Evolutionary conservation across 2,888 invertebrate species (phyloP), one percentile per base, ranked within the genome.

Genomic region (Meiosimyza platycephala): DNA sequence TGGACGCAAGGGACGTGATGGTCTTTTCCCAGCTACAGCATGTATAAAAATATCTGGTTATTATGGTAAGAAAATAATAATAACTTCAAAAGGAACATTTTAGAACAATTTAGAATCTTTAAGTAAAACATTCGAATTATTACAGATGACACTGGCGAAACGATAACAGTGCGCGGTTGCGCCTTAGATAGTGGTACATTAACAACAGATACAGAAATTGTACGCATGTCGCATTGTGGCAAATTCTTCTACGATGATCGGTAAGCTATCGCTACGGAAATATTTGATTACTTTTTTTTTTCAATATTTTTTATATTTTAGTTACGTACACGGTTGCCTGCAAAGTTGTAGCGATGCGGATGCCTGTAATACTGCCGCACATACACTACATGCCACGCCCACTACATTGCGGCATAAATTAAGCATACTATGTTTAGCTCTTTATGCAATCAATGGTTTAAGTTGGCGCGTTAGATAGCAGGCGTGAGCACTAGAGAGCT

Each of bases 181-280:
- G 98, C 97, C 1, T 89, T 98, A 80, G 98, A 98, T 89, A 97
- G 97, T 78, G 98, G 98, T 2, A 96, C 97, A 0, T 91, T 95
- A 65, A 98, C 97, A 71, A 96, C 97, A 0, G 98, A 98, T 88
- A 98, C 98, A 0, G 98, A 98, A 89, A 93, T 98, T 75, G 95
- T 98, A 68, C 90, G 98, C 78, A 96, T 97, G 94, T 96, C 96
- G n/a, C 98, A 98, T 87, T 98, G 98, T 85, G 98, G 98, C 48
- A 91, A 95, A 79, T 97, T 98, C 88, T 94, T 94, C 85, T 97
- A 95, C 83, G 92, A 96, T 80, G 92, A 93, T 79, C 92, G 93
- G 94, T 95, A 85, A 87, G 86, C 80, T 40, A 18, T 4, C 13
- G 22, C 28, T 1, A 52, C 9, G 22, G 1, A 66, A 66, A 55